Percentiles rank a stretch among this genome's conserved stretches.
phyloP scores from a whole-genome alignment of 2,888 invertebrate species.

The Agrochola lota region DNA sequence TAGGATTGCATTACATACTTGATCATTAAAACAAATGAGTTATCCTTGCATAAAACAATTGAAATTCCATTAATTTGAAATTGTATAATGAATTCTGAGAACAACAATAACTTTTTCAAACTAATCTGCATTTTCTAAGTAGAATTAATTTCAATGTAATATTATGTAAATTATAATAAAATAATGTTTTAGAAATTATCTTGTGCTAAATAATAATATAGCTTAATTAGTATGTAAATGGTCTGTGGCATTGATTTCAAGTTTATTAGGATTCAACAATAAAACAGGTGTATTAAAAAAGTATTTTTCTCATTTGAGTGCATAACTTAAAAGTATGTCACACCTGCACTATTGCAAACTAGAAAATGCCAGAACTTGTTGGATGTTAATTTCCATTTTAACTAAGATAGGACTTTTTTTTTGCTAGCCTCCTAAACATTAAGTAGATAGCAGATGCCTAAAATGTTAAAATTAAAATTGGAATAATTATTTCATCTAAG shows the following conservation, averaged over 20 bases:
- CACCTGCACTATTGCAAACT: slow-evolving; percentile 5
- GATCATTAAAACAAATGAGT: slow-evolving; percentile 25
- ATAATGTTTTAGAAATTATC: not conserved
- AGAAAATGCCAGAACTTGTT: not conserved
- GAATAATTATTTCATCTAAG: not conserved
- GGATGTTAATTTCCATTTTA: not conserved
- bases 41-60: not conserved
- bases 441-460: not conserved
- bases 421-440: not conserved
- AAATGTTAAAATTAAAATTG: not conserved
- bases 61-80: slow-evolving; percentile 1
- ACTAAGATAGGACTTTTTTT: not conserved
- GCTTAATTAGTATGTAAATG: slow-evolving; percentile 5
- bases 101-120: not conserved
- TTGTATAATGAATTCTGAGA: not conserved
- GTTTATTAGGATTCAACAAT: slow-evolving; percentile 1
- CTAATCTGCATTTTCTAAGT: not conserved
- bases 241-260: slow-evolving; percentile 19
- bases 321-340: not conserved
- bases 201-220: slow-evolving; percentile 3
- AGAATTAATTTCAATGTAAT: not conserved
- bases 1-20: slow-evolving; percentile 28
- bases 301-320: not conserved
- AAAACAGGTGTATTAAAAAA: slow-evolving; percentile 13
- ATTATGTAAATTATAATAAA: slow-evolving; percentile 1